Percentiles rank a stretch among this genome's conserved stretches.
Conservation (phyloP, 2,113 vertebrate genomes). For the Ictalurus furcatus region DNA sequence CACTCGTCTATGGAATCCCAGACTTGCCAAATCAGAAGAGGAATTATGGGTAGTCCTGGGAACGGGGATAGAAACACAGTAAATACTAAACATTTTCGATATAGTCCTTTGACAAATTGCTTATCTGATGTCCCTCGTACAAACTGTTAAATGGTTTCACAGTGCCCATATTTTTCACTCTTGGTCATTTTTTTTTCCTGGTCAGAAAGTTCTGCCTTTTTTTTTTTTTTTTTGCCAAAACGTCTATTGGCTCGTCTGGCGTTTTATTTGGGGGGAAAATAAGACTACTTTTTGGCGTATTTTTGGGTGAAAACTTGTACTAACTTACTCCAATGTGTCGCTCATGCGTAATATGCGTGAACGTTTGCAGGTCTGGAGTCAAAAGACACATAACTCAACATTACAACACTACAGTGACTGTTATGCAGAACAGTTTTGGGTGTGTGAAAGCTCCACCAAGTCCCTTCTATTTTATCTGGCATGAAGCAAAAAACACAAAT, state of each 20-base stretch:
- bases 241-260: not conserved
- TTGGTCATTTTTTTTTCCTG: not conserved
- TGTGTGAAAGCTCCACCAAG: slow-evolving; percentile 20
- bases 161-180: not conserved
- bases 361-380: not conserved
- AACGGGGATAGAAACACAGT: not conserved
- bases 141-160: not conserved
- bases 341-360: not conserved
- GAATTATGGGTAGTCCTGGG: not conserved
- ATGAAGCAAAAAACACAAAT: slow-evolving; percentile 21
- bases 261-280: not conserved
- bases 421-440: slow-evolving; percentile 14
- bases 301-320: not conserved
- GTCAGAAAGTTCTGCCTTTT: not conserved
- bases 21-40: not conserved
- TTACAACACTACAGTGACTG: slow-evolving; percentile 13
- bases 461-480: slow-evolving; percentile 46
- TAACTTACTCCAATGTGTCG: not conserved
- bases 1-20: not conserved
- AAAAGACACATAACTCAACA: slow-evolving; percentile 32
- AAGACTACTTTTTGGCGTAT: not conserved
- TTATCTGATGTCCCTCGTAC: not conserved
- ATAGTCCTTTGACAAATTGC: not conserved
- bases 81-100: not conserved
- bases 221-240: not conserved